Base-by-base conservation (phyloP, 1,140 invertebrate genomes). In the Bombus difficillimus region DNA sequence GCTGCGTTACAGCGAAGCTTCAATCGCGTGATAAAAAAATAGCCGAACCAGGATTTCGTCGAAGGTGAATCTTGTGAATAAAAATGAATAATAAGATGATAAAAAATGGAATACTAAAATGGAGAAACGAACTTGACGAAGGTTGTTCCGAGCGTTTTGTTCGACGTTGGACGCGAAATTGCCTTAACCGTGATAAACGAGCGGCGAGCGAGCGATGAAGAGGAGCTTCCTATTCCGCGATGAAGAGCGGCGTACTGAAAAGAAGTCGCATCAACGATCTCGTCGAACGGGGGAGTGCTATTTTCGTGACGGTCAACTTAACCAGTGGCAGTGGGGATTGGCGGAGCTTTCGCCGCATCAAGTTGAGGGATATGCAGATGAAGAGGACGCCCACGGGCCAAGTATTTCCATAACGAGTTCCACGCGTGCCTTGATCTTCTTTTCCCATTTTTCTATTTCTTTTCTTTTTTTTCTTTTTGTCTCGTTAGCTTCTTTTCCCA, bases 241-340 rank as follows among this genome's bases (percentile, higher is more conserved):
- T 66, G 69, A 85, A 85, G 78, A 74, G 57, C 53, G 77, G 39
- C 68, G 72, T 28, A 85, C 81, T 85, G 78, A 59, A 86, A 85
- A 83, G 88, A 87, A 82, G 81, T 84, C 73, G 69, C 81, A 57
- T 76, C 80, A 57, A 62, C 41, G 43, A 28, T 53, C 80, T 59
- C 59, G 71, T 81, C 59, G 80, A 77, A 83, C 62, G 68, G 69
- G 75, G 74, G 78, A 53, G 66, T 79, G 76, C 80, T 86, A 87
- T 89, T 89, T 84, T 85, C 77, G 79, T 47, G 68, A 66, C 59
- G 79, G 88, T 83, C 62, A 85, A 88, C 86, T 71, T 81, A 88
- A 73, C 72, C 77, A 74, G 41, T 62, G 32, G 37, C 57, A 64
- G 66, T 59, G 25, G 86, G 69, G 88, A 84, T 71, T 85, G 85